Conservation (phyloP, 2,113 vertebrate genomes). For the Nyctibius bracteatus region DNA sequence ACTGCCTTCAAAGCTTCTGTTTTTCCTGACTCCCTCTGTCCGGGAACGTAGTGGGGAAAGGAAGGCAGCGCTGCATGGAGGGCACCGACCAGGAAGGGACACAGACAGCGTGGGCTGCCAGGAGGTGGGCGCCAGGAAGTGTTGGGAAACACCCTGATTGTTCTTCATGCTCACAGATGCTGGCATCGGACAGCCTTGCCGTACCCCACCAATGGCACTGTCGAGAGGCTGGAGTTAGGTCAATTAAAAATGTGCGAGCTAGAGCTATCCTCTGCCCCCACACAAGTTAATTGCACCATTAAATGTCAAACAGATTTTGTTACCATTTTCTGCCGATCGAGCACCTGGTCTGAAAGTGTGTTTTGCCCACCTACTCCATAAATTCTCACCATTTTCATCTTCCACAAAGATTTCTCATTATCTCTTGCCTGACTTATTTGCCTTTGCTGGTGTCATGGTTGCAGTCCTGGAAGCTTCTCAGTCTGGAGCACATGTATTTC, state of each 20-base stretch:
- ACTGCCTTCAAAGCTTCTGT: neutral
- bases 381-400: neutral
- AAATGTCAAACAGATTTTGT: neutral
- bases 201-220: neutral
- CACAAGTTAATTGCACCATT: neutral
- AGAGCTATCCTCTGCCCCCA: neutral
- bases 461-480: neutral
- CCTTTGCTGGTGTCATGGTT: neutral
- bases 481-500: neutral
- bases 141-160: slow-evolving; percentile 5
- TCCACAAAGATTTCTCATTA: neutral
- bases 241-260: neutral
- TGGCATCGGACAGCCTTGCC: neutral
- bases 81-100: neutral
- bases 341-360: neutral
- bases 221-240: neutral
- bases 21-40: neutral
- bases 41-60: neutral
- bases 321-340: neutral
- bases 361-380: neutral
- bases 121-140: neutral
- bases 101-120: slow-evolving; percentile 17
- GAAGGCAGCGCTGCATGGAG: neutral
- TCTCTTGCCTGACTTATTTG: neutral
- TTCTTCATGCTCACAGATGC: neutral